Evolutionary conservation across 2,797 vertebrate genomes (phyloP).

Genomic region (Myripristis jacobus): DNA sequence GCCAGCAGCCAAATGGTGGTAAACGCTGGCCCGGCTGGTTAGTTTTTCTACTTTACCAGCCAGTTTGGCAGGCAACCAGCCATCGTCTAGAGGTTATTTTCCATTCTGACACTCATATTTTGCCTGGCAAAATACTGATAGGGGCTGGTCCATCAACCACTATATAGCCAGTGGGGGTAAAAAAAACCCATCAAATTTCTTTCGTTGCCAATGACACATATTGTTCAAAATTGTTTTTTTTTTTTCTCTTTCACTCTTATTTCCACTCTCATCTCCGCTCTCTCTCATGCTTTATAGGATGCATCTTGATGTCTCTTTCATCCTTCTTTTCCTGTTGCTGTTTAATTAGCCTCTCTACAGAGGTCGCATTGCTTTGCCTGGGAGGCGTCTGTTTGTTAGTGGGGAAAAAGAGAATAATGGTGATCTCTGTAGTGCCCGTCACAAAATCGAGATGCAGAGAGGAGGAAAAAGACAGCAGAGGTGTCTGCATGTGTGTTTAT

Average conservation of each 20-base stretch:
- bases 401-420: not conserved
- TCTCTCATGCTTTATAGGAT: conserved; percentile 27
- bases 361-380: conserved; percentile 35
- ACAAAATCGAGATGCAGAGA: not conserved
- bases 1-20: not conserved
- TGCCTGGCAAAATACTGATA: conserved; percentile 14
- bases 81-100: conserved; percentile 1
- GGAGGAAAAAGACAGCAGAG: not conserved
- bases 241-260: not conserved
- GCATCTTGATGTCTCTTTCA: conserved; percentile 47
- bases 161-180: conserved; percentile 19
- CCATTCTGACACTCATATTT: conserved; percentile 13
- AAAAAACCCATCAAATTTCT: no score
- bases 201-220: conserved; percentile 31
- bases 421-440: not conserved
- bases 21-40: conserved; percentile 4
- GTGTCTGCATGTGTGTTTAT: no score
- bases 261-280: not conserved
- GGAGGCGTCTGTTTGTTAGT: not conserved
- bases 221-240: conserved; percentile 18
- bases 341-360: conserved; percentile 41
- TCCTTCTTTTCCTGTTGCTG: conserved; percentile 45
- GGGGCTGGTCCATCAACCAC: conserved; percentile 42
- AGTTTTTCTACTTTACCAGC: conserved; percentile 8
- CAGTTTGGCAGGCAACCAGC: conserved; percentile 30